Evolutionary conservation across 2,888 invertebrate genomes (phyloP).

Genomic region (Lepeophtheirus nordmannii): DNA sequence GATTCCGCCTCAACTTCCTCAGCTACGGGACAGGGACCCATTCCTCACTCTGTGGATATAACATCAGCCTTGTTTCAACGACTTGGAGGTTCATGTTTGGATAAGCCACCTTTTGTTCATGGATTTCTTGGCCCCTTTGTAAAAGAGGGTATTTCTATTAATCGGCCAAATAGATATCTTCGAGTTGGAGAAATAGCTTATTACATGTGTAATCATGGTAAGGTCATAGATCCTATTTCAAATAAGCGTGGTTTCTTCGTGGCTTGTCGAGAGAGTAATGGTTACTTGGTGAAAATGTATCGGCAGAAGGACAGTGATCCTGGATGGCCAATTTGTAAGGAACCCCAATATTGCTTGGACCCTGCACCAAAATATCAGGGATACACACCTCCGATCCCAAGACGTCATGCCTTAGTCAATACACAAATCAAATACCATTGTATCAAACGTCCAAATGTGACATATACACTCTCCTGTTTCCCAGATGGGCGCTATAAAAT

Average conservation of each 20-base stretch:
- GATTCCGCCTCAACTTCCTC: background rate
- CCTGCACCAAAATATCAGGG: conserved; percentile 5
- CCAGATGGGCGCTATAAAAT: background rate
- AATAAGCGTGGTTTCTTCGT: background rate
- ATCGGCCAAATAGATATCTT: background rate
- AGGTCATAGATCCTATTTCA: conserved; percentile 1
- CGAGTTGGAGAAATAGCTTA: background rate
- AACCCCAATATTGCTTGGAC: conserved; percentile 11
- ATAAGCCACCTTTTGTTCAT: conserved; percentile 1
- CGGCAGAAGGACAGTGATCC: background rate
- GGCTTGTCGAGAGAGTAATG: background rate
- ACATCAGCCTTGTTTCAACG: background rate
- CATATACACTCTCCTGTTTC: background rate
- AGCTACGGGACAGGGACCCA: background rate
- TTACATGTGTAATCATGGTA: conserved; percentile 14
- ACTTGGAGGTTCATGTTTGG: background rate
- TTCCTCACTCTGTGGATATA: background rate
- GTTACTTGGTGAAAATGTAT: background rate
- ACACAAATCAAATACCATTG: background rate
- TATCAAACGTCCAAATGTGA: conserved; percentile 1
- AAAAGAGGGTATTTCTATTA: background rate
- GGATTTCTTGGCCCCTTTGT: conserved; percentile 19
- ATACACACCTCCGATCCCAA: background rate
- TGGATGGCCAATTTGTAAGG: background rate
- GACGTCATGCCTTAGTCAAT: background rate